Conservation (phyloP, 1,140 invertebrate genomes). For the Hycleus phaleratus region DNA sequence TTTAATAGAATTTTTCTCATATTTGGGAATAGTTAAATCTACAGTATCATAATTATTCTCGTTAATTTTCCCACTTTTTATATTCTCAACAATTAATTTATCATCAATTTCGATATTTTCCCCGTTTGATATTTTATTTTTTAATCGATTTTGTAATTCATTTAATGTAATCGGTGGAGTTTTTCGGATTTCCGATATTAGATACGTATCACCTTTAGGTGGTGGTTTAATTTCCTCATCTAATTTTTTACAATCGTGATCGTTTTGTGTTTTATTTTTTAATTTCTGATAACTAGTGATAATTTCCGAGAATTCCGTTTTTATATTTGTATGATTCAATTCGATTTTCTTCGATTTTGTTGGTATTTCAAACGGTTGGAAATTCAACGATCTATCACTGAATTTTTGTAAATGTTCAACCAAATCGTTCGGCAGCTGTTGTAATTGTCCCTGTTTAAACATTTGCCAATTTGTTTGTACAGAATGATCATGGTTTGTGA, state of each 20-base stretch:
- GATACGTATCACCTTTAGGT: no score
- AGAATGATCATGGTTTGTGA: constrained; percentile 54
- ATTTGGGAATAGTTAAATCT: constrained; percentile 1
- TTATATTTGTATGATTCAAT: background rate
- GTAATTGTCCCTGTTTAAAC: constrained; percentile 47
- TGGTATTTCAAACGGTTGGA: constrained; percentile 19
- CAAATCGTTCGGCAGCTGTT: constrained; percentile 44
- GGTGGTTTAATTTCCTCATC: no score
- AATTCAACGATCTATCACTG: constrained; percentile 41
- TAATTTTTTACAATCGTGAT: background rate
- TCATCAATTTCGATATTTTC: constrained; percentile 15
- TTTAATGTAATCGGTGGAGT: constrained; percentile 36
- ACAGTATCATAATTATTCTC: constrained; percentile 1
- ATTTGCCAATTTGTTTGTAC: constrained; percentile 61
- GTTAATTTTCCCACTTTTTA: background rate
- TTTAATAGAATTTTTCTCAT: constrained; percentile 2
- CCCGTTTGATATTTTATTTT: constrained; percentile 26
- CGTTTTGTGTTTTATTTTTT: constrained; percentile 24
- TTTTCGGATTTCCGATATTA: constrained; percentile 4
- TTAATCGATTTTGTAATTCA: constrained; percentile 30
- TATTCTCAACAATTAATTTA: constrained; percentile 10
- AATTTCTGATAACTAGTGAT: constrained; percentile 38
- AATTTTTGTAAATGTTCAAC: constrained; percentile 59
- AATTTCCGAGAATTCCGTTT: constrained; percentile 42
- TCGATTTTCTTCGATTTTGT: background rate